These are phyloP conservation scores for Spilogale gracilis DNA, from an alignment of 2,113 vertebrate genomes.

Conservation along the genomic window DNA sequence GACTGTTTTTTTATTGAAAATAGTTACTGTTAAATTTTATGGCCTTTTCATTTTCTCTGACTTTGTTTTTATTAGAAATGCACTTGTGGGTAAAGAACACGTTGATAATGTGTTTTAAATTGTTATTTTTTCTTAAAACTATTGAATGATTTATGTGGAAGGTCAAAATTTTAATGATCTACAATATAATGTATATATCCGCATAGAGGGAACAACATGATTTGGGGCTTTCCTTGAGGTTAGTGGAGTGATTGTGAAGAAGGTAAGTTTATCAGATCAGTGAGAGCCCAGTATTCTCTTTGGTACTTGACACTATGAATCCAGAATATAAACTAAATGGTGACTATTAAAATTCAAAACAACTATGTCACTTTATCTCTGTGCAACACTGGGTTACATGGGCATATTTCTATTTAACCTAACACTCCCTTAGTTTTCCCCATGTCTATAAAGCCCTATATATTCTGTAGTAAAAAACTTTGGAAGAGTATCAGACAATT, in stretches of 20 bases:
- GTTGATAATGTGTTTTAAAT: background rate
- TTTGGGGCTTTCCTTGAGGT: background rate
- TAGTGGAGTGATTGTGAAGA: background rate
- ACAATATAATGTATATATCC: background rate
- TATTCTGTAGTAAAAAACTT: background rate
- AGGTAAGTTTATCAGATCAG: background rate
- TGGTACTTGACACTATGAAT: background rate
- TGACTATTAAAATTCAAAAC: background rate
- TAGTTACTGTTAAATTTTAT: background rate
- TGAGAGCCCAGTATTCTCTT: background rate
- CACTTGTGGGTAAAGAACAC: background rate
- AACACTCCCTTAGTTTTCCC: background rate
- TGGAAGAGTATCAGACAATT: background rate
- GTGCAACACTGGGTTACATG: background rate
- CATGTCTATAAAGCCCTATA: background rate
- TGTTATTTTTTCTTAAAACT: background rate
- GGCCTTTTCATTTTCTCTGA: background rate
- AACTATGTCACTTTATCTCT: background rate
- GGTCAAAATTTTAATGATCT: background rate
- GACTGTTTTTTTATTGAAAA: background rate
- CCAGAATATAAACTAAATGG: background rate
- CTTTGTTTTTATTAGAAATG: conserved; percentile 30
- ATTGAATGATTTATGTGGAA: background rate
- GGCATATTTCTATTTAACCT: background rate
- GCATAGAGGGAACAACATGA: background rate